A percentile compares a stretch with the other conserved stretches of the same genome.
These are phyloP conservation scores for Platerodrilus igneus DNA, from an alignment of 2,888 invertebrate genomes.

Conservation along the genomic window DNA sequence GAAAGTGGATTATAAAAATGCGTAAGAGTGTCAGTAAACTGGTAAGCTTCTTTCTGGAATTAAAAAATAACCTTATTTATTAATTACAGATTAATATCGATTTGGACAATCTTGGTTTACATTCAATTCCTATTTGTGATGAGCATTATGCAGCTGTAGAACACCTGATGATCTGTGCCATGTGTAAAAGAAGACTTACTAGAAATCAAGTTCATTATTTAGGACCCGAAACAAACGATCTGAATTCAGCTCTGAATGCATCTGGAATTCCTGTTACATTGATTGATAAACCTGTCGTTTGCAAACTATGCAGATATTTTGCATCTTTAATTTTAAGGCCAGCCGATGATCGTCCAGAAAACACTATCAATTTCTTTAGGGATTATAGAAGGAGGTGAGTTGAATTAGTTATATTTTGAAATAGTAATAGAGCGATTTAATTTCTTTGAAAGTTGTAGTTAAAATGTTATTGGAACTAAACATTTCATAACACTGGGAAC, in stretches of 20 bases:
- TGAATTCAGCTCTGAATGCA: slow-evolving; percentile 53
- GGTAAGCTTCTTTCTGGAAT: slow-evolving; percentile 38
- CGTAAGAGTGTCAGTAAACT: slow-evolving; percentile 63
- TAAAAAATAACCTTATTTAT: slow-evolving; percentile 6
- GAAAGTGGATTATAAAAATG: slow-evolving; percentile 71
- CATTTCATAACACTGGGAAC: too few relatives aligned
- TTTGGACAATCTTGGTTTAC: slow-evolving; percentile 60
- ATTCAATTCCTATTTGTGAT: slow-evolving; percentile 65
- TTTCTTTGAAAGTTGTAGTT: too few relatives aligned
- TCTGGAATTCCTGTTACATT: slow-evolving; percentile 67
- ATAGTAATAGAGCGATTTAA: too few relatives aligned
- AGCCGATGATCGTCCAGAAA: slow-evolving; percentile 48
- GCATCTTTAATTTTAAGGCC: slow-evolving; percentile 66
- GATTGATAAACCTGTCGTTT: slow-evolving; percentile 67
- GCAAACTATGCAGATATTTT: slow-evolving; percentile 78
- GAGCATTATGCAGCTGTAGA: slow-evolving; percentile 67
- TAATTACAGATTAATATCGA: slow-evolving; percentile 53
- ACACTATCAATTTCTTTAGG: slow-evolving; percentile 53
- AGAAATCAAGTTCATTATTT: slow-evolving; percentile 73
- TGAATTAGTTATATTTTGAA: slow-evolving; percentile 6
- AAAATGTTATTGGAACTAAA: too few relatives aligned
- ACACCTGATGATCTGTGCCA: slow-evolving; percentile 69
- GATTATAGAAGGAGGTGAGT: slow-evolving; percentile 61
- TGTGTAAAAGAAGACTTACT: slow-evolving; percentile 71
- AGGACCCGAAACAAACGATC: slow-evolving; percentile 53